Conservation (phyloP, 2,113 vertebrate genomes). For the Pionites leucogaster region DNA sequence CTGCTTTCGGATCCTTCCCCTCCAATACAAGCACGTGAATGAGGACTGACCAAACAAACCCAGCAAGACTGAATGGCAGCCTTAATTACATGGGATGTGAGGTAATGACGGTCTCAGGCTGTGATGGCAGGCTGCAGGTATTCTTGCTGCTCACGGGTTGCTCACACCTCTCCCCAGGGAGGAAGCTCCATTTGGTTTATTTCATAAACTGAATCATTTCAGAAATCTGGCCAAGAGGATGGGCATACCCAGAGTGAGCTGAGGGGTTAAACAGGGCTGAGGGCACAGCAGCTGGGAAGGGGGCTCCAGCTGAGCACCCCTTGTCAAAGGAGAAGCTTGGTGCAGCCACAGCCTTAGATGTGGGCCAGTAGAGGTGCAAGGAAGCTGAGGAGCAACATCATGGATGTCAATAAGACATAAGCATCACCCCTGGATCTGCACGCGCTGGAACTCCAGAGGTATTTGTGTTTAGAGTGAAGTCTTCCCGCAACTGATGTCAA, state of each 20-base stretch:
- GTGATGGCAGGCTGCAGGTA: background rate
- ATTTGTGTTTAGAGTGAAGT: background rate
- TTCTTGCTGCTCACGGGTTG: background rate
- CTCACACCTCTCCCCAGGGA: background rate
- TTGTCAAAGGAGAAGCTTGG: background rate
- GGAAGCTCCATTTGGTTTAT: background rate
- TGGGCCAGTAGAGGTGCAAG: background rate
- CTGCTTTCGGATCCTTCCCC: background rate
- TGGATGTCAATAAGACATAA: background rate
- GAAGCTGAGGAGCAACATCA: background rate
- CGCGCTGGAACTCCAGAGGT: background rate
- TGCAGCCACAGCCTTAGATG: background rate
- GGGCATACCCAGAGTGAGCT: background rate
- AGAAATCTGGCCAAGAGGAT: background rate
- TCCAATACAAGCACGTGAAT: background rate
- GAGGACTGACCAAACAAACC: background rate
- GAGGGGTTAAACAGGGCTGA: background rate
- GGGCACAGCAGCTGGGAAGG: background rate
- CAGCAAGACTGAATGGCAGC: background rate
- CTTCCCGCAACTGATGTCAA: background rate
- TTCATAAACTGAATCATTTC: background rate
- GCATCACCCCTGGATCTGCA: background rate
- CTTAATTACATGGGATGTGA: background rate
- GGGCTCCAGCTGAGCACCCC: fast-evolving
- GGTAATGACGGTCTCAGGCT: background rate